phyloP scores from a whole-genome alignment of 2,888 invertebrate species.

The Rhabditoides inermis region DNA sequence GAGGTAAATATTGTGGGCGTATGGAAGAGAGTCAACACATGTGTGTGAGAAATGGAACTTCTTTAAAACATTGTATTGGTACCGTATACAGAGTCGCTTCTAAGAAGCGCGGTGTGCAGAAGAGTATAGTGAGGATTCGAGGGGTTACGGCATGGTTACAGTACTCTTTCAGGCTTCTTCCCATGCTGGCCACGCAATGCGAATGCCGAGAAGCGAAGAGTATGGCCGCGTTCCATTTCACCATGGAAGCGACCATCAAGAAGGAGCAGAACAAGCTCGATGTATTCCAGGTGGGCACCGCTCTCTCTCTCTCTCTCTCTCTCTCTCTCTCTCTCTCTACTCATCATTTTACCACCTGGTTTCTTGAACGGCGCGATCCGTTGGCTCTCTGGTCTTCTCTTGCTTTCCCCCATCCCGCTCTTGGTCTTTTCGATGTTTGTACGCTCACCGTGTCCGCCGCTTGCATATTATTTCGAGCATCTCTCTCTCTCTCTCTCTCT shows the following conservation, averaged over 20 bases:
- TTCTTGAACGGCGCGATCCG: neutral
- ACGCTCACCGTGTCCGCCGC: neutral
- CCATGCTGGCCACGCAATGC: constrained; percentile 83
- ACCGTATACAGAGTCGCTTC: no score
- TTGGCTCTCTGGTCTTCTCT: neutral
- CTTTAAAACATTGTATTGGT: no score
- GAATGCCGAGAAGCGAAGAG: constrained; percentile 90
- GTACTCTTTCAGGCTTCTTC: constrained; percentile 66
- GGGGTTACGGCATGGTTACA: no score
- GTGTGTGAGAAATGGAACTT: no score
- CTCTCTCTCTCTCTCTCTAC: neutral
- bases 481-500: neutral
- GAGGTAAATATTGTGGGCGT: no score
- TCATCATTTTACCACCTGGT: neutral
- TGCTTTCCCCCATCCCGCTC: neutral
- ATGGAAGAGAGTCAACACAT: no score
- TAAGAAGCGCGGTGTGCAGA: no score
- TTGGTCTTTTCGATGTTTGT: neutral
- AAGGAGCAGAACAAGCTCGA: constrained; percentile 59
- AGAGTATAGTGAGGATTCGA: constrained; percentile 61
- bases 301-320: neutral
- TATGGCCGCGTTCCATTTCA: constrained; percentile 91
- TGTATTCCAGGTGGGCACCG: constrained; percentile 36
- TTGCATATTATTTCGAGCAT: neutral
- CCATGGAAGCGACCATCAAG: constrained; percentile 97